These are phyloP conservation scores for Blastobasis lacticolella DNA, from an alignment of 2,888 invertebrate species.

Conservation along the genomic window DNA sequence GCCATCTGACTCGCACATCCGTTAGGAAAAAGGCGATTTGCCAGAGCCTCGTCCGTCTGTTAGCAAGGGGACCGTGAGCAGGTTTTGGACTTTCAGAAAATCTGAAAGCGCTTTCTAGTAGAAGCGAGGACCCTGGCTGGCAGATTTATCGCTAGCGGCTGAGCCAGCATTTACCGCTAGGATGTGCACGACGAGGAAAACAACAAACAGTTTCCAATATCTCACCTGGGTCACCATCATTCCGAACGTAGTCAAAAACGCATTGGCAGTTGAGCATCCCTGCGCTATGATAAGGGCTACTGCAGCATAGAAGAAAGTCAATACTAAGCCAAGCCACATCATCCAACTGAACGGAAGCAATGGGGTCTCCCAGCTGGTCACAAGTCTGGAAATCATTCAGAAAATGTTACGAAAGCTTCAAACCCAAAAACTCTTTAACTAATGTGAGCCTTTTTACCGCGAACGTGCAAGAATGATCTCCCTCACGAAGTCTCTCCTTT, in stretches of 20 bases:
- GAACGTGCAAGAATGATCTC: too few relatives aligned
- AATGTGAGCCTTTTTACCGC: too few relatives aligned
- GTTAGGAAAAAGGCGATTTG: constrained; percentile 4
- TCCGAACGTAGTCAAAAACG: constrained; percentile 49
- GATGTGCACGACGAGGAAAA: too few relatives aligned
- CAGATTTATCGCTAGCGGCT: too few relatives aligned
- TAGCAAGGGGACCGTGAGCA: too few relatives aligned
- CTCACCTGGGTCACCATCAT: constrained; percentile 57
- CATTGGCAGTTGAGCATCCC: constrained; percentile 30
- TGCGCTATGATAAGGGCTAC: constrained; percentile 45
- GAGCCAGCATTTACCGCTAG: too few relatives aligned
- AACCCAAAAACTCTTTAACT: too few relatives aligned
- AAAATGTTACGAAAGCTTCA: neutral
- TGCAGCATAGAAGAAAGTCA: constrained; percentile 62
- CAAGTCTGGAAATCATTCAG: constrained; percentile 44
- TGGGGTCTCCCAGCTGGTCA: constrained; percentile 77
- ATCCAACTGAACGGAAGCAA: constrained; percentile 72
- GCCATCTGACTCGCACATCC: neutral
- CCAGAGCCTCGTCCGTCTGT: constrained; percentile 2
- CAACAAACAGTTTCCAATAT: neutral
- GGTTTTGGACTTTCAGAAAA: too few relatives aligned
- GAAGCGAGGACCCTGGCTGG: too few relatives aligned
- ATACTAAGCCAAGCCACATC: constrained; percentile 74
- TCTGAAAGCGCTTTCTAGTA: too few relatives aligned
- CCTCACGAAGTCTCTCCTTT: too few relatives aligned